Evolutionary conservation across 1,140 invertebrate species (phyloP), one percentile per base, ranked within the genome.

Genomic region (Delia radicum): DNA sequence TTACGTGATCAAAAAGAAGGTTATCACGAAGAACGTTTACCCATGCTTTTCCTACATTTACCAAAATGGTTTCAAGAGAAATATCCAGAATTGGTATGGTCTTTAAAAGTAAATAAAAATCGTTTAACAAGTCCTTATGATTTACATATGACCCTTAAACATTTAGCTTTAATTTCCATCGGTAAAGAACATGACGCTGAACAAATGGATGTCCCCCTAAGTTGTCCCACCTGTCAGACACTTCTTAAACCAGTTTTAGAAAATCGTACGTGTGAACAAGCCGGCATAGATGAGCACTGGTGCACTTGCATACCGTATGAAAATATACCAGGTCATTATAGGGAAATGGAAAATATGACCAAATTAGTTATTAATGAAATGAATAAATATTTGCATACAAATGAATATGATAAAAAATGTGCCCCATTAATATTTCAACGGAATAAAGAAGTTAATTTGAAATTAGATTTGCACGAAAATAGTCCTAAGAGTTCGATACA

Each of bases 1-100:
- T 90, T 95, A 27, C 83, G 93, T 33, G 84, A 90, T 75, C 28
- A 78, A 65, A 29, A 72, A 80, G 90, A 92, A 74, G 96, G 96
- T 0, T 91, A 74, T 93, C 83, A 88, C 96, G 96, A 98, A 85
- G 95, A 97, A 84, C 86, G 95, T 62, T 84, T 98, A 26, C 96
- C 96, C 0, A 94, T 95, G 79, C 87, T 95, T 24, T 92, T 92
- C 79, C 83, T 96, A 3, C 88, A 91, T 74, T 76, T 96, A 12
- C 95, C 96, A 0, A 84, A 90, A 69, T 92, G 90, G 87, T 95
- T 94, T 81, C 85, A 87, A 31, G 77, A 89, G 10, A 87, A 90
- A 62, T 91, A 93, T 82, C 89, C 90, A 0, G 78, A 88, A 24
- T 89, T 91, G 1, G 89, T 89, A 69, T 78, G 87, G 28, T 94